Evolutionary conservation across 2,888 invertebrate genomes (phyloP), one percentile per base, ranked within the genome.

Genomic region (Euspilapteryx auroguttella): DNA sequence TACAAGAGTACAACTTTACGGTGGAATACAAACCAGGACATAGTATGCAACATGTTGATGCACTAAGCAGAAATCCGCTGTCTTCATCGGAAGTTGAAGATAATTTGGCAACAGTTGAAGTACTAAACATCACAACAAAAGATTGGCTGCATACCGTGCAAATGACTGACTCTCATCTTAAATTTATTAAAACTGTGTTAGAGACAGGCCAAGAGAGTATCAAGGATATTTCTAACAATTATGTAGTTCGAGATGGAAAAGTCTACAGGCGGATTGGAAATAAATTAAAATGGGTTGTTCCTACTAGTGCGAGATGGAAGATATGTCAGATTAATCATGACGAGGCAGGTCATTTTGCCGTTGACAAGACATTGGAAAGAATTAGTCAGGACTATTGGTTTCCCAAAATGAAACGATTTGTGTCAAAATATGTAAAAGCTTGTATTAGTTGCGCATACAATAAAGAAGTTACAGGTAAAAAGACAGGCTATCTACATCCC

Each of bases 41-140:
- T 7, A 21, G 33, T 6, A 40, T 51, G 40, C 21, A 24, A 12
- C 46, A 49, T 27, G 44, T 42, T 1, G 50, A 52, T 32, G 43
- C 39, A 1, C 25, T 47, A 9, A 50, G 49, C 15, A 28, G 45
- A n/a, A 37, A 41, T 17, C 38, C 37, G 3, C 21, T 32, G 8
- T 21, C 35, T 6, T 8, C 17, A 6, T 17, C 5, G 5, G 8
- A 17, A 6, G 17, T 6, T 17, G 17, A 17, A 5, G 5, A 8
- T 8, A 8, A 17, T 17, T 8, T 8, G 5, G 17, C 5, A 17
- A 17, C 5, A 6, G 17, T 17, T 6, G 24, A 7, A 29, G 15
- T 32, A 14, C 17, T 17, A 6, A 5, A 17, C 8, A 17, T 17
- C 5, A 8, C 5, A 17, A 8, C 5, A 17, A 17, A 17, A 8